Base-by-base conservation (phyloP, 2,888 invertebrate genomes). In the Drosophila diplacantha region DNA sequence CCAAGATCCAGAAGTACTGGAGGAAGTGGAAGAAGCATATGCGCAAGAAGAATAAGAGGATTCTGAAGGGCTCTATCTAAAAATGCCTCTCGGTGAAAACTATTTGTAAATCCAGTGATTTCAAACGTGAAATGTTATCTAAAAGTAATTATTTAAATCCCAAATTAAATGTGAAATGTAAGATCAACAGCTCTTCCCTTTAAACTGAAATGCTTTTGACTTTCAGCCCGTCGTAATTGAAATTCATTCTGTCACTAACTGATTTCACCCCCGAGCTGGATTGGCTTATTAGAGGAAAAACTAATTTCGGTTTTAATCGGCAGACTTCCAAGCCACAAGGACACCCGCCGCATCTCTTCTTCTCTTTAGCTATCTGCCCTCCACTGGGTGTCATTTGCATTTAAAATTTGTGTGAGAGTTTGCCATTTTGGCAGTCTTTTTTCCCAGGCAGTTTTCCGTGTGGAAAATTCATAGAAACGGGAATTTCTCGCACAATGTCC, bases 1-100 rank as follows among this genome's bases (percentile, higher is more conserved):
- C 68, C 7, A 81, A 73, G 37, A 85, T 88, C 39, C 87, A 88
- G 71, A 71, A 57, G 12, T 78, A 73, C 57, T 88, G 87, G 85
- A 77, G 84, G 0, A 66, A 66, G 35, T 86, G 78, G 72, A 63
- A 65, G 12, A 71, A 62, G 5, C 73, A 58, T 5, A 63, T 71
- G 37, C 75, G 73, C 29, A 83, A 72, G 34, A 78, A 78, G 20
- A 63, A 71, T 6, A 81, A 73, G 65, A 68, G 56, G 16, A 43
- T 57, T 5, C 71, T 59, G 7, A 73, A 71, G 43, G 51, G 44
- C 22, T 8, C 24, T 24, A 16, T 9, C 5, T 35, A 4, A 2
- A 6, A 16, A 18, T n/a, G 2, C 9, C 12, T 14, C 3, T 24
- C 24, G 22, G 49, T 32, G n/a, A 46, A 47, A 20, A 52, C 43